Base-by-base conservation (phyloP, 1,140 invertebrate genomes). In the Ips typographus region DNA sequence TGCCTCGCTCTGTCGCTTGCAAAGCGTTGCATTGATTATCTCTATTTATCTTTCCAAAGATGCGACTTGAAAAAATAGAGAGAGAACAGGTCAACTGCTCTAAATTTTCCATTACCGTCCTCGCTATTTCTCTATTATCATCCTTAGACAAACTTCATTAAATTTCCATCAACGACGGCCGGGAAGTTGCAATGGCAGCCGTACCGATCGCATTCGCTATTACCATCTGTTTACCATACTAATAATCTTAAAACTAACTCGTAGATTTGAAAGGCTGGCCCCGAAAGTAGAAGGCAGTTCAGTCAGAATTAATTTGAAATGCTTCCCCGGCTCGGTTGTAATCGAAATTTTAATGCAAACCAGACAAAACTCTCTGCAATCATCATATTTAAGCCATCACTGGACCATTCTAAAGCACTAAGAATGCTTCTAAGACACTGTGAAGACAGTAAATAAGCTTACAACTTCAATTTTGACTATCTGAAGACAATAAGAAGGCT, bases 221-320 rank as follows among this genome's bases (percentile, higher is more conserved):
- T 66, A 66, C 52, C 55, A 66, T 66, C 65, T 66, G 65, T 66
- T 66, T 66, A 66, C 65, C 65, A 66, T 66, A 58, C 65, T 66
- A 66, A 66, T 66, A 58, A 66, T 66, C 65, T 58, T 49, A 66
- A 58, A 66, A 66, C 43, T 58, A 65, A 65, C 63, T 7, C 22
- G 4, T 44, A 65, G 63, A 65, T 65, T 55, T 65, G 63, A 65
- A 65, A 65, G 40, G 62, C 22, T 22, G 44, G 22, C 44, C 44
- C 22, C 22, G 22, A 22, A 22, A 22, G 22, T 22, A 22, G 22
- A 22, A 22, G 22, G 22, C 22, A 22, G 22, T 22, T 22, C 22
- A 22, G 22, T 22, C 22, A 0, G 22, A 22, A 22, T 22, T 22
- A 22, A 22, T 22, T 22, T 22, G 22, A 22, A 22, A 22, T 22